phyloP scores from a whole-genome alignment of 1,140 invertebrate species.

The Drosophila burlai region DNA sequence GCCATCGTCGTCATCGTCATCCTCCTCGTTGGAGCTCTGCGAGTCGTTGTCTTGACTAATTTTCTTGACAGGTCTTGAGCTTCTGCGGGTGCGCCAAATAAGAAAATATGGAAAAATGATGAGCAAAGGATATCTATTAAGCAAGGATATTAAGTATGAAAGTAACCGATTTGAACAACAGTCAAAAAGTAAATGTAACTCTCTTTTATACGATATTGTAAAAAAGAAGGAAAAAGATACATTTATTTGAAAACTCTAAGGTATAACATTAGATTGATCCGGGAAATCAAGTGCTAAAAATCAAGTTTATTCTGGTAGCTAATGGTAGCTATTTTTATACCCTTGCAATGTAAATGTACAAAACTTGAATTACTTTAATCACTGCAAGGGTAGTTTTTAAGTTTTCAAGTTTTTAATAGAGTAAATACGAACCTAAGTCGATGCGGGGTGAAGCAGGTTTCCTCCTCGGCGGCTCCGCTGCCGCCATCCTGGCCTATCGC shows the following conservation, averaged over 20 bases:
- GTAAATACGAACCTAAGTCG: slow-evolving; percentile 87
- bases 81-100: slow-evolving; percentile 85
- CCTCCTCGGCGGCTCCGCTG: slow-evolving; percentile 85
- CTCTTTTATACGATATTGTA: background rate
- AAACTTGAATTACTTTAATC: too few relatives aligned
- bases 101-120: background rate
- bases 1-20: slow-evolving; percentile 94
- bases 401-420: too few relatives aligned
- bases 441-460: slow-evolving; percentile 89
- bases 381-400: too few relatives aligned
- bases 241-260: background rate
- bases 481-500: slow-evolving; percentile 86
- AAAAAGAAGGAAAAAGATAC: background rate
- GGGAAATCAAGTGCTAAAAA: background rate
- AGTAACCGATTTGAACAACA: too few relatives aligned
- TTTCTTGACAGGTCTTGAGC: slow-evolving; percentile 89
- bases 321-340: too few relatives aligned
- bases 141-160: slow-evolving; percentile 7
- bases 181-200: background rate
- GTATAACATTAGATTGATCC: background rate
- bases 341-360: too few relatives aligned
- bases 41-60: slow-evolving; percentile 90
- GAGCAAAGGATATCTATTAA: slow-evolving; percentile 1
- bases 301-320: background rate
- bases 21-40: slow-evolving; percentile 94